Evolutionary conservation across 2,888 invertebrate genomes (phyloP).

Genomic region (Torymus texanus): DNA sequence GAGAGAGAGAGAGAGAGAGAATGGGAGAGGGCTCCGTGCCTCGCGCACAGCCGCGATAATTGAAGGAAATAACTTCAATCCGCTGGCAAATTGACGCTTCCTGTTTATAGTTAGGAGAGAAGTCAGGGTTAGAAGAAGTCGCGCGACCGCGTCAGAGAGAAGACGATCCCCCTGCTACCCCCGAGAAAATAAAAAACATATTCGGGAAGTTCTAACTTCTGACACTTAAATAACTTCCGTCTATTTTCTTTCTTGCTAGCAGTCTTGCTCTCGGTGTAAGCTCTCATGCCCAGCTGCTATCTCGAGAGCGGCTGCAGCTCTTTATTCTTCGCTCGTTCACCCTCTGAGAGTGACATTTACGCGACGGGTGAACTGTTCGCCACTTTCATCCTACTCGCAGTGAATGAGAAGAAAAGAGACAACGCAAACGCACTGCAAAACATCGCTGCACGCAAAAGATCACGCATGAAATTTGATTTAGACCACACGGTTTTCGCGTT

Average conservation of each 20-base stretch:
- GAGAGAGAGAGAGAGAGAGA: background rate
- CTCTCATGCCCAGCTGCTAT: too few relatives aligned
- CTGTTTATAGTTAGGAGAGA: slow-evolving; percentile 39
- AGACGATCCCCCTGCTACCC: background rate
- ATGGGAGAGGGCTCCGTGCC: background rate
- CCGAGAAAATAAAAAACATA: slow-evolving; percentile 10
- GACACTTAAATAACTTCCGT: slow-evolving; percentile 38
- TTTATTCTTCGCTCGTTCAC: slow-evolving; percentile 14
- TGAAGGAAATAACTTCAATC: slow-evolving; percentile 47
- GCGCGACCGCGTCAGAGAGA: background rate
- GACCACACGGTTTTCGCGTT: too few relatives aligned
- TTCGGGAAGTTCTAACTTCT: slow-evolving; percentile 18
- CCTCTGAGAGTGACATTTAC: background rate
- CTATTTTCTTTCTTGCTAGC: background rate
- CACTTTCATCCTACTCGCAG: too few relatives aligned
- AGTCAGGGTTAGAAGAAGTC: background rate
- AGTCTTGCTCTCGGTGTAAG: too few relatives aligned
- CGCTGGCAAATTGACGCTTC: slow-evolving; percentile 48
- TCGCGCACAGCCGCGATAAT: slow-evolving; percentile 32
- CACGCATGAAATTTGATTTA: too few relatives aligned
- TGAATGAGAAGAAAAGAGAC: too few relatives aligned
- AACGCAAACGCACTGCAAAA: too few relatives aligned
- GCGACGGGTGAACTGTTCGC: background rate
- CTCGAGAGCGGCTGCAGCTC: background rate
- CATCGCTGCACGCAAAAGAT: too few relatives aligned